These are phyloP conservation scores for Strix uralensis DNA, from an alignment of 2,113 vertebrate genomes.

Conservation along the genomic window DNA sequence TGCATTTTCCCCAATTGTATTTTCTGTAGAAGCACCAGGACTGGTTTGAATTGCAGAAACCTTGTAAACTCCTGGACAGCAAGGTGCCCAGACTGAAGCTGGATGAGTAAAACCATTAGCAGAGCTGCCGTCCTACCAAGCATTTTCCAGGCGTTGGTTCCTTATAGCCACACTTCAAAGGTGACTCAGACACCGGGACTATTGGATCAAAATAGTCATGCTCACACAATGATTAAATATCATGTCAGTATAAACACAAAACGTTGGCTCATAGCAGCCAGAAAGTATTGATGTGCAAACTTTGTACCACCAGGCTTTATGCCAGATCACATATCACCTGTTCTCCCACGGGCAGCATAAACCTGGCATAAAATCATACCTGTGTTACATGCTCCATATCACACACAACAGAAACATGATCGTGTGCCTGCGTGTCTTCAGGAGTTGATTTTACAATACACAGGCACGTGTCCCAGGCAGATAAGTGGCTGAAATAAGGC, in stretches of 20 bases:
- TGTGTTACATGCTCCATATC: neutral
- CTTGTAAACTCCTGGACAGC: neutral
- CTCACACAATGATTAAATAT: neutral
- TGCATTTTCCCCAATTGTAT: neutral
- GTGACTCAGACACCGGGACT: rapidly evolving
- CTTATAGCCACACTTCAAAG: neutral
- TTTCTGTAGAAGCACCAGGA: neutral
- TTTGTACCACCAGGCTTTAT: neutral
- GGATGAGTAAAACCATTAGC: neutral
- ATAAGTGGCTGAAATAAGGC: neutral
- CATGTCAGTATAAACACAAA: neutral
- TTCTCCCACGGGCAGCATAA: neutral
- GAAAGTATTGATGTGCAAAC: neutral
- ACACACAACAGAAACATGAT: neutral
- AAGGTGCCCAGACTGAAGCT: neutral
- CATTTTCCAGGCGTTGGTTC: neutral
- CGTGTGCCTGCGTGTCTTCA: rapidly evolving
- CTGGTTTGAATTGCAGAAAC: neutral
- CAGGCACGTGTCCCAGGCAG: neutral
- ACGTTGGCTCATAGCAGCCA: neutral
- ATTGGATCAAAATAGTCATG: neutral
- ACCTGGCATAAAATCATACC: neutral
- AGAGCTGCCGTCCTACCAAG: neutral
- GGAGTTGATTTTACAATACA: neutral
- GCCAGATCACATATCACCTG: neutral